Evolutionary conservation across 30 jellyfish, hydroid and myxozoan species (phyloP), one percentile per base, ranked within the genome.

Genomic region (Mastigias papua): DNA sequence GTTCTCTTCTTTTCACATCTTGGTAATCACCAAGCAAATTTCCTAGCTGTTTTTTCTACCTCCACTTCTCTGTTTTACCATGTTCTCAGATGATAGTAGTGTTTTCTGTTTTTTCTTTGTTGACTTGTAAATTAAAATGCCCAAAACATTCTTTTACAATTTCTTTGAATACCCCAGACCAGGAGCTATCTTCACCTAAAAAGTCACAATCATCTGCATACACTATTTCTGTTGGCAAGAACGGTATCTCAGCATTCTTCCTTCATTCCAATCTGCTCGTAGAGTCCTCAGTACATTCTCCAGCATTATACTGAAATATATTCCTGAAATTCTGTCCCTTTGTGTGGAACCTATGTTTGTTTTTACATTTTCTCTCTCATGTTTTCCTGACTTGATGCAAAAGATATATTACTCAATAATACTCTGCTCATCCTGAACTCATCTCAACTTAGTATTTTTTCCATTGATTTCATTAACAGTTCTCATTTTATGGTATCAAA

Each of bases 311-410:
- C 34, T 31, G 79, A 82, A 33, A n/a, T 23, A 82, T 9, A 31
- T 64, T 25, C 87, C 87, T 35, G 76, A 49, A 21, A 76, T 51
- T 42, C 80, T 79, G 25, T 76, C 87, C 7, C 80, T 29, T 76
- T 76, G 87, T 49, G 87, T 80, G 80, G 76, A 76, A 42, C 87
- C 87, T 15, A 50, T 50, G 17, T 76, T 76, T 76, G 87, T 76
- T 48, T 76, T 58, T 54, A 76, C 74, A 25, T 46, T 76, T 76
- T 76, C 78, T 48, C 78, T 76, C 16, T 46, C 16, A n/a, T 57
- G 27, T 76, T 76, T 76, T 74, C 87, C 10, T 42, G 49, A 49
- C 28, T 50, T 76, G 51, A 42, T 17, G 87, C 48, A 48, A 48
- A 42, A 42, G 87, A 76, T 76, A 78, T 76, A 46, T 76, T 76